These are phyloP conservation scores for Malacoctenus gilli DNA, from an alignment of 2,797 vertebrate species.

Conservation along the genomic window DNA sequence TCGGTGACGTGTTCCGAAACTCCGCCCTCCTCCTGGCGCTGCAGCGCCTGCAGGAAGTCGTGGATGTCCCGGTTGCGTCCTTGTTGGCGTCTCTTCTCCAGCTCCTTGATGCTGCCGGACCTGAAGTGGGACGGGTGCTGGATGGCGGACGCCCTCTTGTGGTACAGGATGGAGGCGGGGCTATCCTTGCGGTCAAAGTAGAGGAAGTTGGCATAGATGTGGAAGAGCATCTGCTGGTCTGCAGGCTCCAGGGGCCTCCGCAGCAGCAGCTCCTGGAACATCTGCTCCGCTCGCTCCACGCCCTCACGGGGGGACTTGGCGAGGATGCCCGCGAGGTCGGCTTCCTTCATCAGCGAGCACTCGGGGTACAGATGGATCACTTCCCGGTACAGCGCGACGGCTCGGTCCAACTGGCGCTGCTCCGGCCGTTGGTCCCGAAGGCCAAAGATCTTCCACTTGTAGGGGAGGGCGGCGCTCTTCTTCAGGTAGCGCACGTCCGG, in stretches of 20 bases:
- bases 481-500: constrained; percentile 60
- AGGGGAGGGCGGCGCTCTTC: constrained; percentile 37
- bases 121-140: neutral
- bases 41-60: neutral
- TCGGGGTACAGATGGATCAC: constrained; percentile 56
- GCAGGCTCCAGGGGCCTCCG: constrained; percentile 9
- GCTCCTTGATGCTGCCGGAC: constrained; percentile 1
- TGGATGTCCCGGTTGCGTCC: fast-evolving
- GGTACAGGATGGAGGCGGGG: neutral
- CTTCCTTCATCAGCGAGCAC: neutral
- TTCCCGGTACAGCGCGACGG: constrained; percentile 35
- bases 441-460: constrained; percentile 48
- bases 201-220: constrained; percentile 40
- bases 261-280: constrained; percentile 53
- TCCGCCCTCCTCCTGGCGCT: no score
- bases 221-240: constrained; percentile 49
- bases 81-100: neutral
- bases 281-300: constrained; percentile 15
- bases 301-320: neutral
- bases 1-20: no score
- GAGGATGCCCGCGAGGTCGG: constrained; percentile 33
- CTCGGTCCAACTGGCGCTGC: constrained; percentile 16
- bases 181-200: fast-evolving
- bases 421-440: neutral
- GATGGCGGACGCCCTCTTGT: constrained; percentile 21